Percentiles rank a stretch among this genome's conserved stretches.
phyloP scores from a whole-genome alignment of 1,140 invertebrate species.

The Anastrepha ludens region DNA sequence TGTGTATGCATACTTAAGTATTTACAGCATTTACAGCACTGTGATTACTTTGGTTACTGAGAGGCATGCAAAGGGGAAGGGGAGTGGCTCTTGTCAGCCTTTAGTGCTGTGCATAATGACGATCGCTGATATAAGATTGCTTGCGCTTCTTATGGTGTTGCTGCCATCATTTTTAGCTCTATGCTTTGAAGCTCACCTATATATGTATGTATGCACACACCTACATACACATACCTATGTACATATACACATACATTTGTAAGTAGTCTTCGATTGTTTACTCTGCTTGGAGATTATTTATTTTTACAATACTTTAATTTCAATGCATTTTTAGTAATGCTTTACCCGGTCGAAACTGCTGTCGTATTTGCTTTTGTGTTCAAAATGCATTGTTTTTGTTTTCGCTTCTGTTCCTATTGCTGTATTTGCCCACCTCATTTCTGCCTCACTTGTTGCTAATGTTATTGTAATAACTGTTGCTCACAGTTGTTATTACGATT shows the following conservation, averaged over 20 bases:
- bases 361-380: neutral
- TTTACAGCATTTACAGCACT: too few relatives aligned
- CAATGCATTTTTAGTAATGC: neutral
- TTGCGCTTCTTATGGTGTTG: neutral
- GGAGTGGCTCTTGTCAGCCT: too few relatives aligned
- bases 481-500: too few relatives aligned
- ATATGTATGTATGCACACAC: neutral
- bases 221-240: neutral
- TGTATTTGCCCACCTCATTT: neutral
- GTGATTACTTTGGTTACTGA: too few relatives aligned
- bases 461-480: conserved; percentile 10
- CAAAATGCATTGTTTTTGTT: neutral
- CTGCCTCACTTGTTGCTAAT: neutral
- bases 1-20: neutral
- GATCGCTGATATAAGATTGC: neutral
- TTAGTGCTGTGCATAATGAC: too few relatives aligned
- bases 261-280: neutral
- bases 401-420: neutral
- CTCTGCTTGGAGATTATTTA: neutral
- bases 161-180: neutral
- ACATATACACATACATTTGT: neutral
- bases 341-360: neutral
- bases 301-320: neutral
- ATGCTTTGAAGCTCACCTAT: conserved; percentile 4
- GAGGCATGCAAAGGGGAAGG: too few relatives aligned